Percentiles rank a stretch among this genome's conserved stretches.
Conservation (phyloP, 2,797 vertebrate genomes). For the Triplophysa bombifrons region DNA sequence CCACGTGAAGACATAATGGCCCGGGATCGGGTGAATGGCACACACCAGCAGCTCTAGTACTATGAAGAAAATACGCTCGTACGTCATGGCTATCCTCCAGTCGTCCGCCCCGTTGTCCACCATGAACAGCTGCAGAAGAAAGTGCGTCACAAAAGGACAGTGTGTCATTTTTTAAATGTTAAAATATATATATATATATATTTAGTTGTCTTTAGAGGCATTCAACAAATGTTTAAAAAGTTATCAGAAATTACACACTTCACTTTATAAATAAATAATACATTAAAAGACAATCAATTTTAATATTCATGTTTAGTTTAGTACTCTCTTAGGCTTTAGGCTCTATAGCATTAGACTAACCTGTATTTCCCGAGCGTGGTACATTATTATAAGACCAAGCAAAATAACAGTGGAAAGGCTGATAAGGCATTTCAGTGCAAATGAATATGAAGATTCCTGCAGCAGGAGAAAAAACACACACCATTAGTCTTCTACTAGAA, state of each 20-base stretch:
- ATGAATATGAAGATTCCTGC: conserved; percentile 92
- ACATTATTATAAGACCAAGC: conserved; percentile 95
- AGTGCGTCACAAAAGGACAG: too few relatives aligned
- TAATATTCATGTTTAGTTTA: background rate
- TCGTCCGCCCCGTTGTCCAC: conserved; percentile 95
- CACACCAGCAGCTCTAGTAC: conserved; percentile 91
- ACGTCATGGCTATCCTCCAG: conserved; percentile 97
- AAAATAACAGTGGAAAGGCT: conserved; percentile 96
- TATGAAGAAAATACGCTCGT: conserved; percentile 91
- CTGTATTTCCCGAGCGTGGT: conserved; percentile 96
- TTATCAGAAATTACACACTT: background rate
- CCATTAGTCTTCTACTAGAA: background rate
- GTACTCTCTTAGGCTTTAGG: background rate
- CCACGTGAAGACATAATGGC: conserved; percentile 93
- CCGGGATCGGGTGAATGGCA: conserved; percentile 93
- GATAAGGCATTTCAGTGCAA: conserved; percentile 98
- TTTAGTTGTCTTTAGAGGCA: background rate
- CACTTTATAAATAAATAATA: conserved; percentile 1
- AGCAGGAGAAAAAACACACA: conserved; percentile 60
- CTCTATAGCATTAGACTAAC: conserved; percentile 72
- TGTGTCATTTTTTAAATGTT: background rate
- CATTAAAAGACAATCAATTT: background rate
- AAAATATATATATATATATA: background rate
- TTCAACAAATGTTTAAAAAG: background rate
- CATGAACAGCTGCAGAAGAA: conserved; percentile 86